Evolutionary conservation across 2,888 invertebrate genomes (phyloP).

Genomic region (Geophilus truncorum): DNA sequence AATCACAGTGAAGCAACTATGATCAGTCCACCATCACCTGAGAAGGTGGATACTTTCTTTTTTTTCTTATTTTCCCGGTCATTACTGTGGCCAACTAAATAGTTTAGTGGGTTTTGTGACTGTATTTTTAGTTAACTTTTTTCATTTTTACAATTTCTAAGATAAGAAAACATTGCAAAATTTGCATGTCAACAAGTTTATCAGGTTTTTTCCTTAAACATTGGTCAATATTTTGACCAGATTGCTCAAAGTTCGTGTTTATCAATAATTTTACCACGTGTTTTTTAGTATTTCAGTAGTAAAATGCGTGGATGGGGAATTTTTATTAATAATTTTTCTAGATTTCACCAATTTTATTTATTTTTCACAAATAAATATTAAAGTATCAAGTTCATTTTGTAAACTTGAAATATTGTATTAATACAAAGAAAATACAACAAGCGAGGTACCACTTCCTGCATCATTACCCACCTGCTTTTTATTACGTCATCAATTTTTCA

Average conservation of each 20-base stretch:
- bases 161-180: background rate
- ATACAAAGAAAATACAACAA: background rate
- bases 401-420: too few species aligned
- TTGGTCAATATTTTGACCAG: background rate
- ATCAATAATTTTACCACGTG: background rate
- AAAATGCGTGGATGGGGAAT: too few species aligned
- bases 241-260: background rate
- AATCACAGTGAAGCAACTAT: background rate
- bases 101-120: background rate
- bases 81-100: background rate
- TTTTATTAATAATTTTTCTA: background rate
- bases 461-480: background rate
- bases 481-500: background rate
- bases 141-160: background rate
- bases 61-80: background rate
- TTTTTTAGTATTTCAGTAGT: background rate
- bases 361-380: too few species aligned
- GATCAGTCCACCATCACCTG: background rate
- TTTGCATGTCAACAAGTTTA: background rate
- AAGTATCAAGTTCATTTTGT: too few species aligned
- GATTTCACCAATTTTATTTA: too few species aligned
- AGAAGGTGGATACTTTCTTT: background rate
- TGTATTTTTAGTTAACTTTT: background rate
- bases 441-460: background rate
- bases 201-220: background rate